Evolutionary conservation across 2,888 invertebrate species (phyloP), one percentile per base, ranked within the genome.

Genomic region (Hypomecis atomaria): DNA sequence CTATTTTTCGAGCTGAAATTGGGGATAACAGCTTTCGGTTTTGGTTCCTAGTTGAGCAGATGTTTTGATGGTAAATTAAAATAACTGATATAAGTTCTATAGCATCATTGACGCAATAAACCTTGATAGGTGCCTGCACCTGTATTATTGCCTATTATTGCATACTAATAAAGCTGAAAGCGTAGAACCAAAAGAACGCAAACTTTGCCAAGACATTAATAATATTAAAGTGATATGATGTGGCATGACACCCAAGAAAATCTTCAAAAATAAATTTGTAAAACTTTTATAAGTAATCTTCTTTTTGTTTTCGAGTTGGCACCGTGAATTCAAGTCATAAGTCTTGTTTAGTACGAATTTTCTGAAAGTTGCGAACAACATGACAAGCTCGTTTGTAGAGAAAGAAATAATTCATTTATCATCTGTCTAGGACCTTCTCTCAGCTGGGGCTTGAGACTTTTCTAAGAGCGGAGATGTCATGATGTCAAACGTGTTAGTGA

Each of bases 401-500:
- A 49, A 59, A 50, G 49, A 42, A 50, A 43, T 44, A 59, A 59
- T 50, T 50, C 59, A 56, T 56, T 47, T 56, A 64, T 45, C 37
- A 59, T 38, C 53, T 23, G 23, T 50, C 43, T 23, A 67, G 57
- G 11, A 38, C 38, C 7, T 43, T 47, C 9, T 40, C 52, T 37
- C 47, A 56, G 56, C 37, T 56, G 56, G 40, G 56, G 40, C 48
- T 34, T 13, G 42, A 65, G 34, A 55, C 33, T 50, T 53, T 42
- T 52, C 36, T 52, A 33, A 59, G 23, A 23, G 36, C 5, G 13
- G 45, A 10, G 9, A 60, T 23, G 37, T 13, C 34, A 57, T 34
- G 37, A 59, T 54, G 49, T 23, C 43, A 34, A 61, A 68, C 55
- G 62, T 66, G 49, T 56, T 42, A 57, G 45, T 72, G 75, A 58